phyloP scores from a whole-genome alignment of 2,888 invertebrate genomes.

The Ecliptopera silaceata region DNA sequence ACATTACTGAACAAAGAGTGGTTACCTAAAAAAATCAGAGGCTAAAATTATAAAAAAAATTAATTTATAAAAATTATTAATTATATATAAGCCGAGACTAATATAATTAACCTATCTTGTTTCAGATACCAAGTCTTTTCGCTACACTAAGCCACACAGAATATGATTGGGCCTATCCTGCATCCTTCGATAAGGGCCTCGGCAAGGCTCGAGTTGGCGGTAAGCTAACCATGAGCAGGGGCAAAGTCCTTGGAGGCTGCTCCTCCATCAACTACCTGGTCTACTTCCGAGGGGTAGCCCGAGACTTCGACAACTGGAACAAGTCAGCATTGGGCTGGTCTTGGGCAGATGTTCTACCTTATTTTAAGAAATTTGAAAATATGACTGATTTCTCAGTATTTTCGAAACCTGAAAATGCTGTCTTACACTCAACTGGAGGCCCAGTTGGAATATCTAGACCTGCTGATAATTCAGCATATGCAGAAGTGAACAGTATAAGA shows the following conservation, averaged over 20 bases:
- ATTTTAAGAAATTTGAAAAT: slow-evolving; percentile 58
- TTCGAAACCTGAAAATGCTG: slow-evolving; percentile 41
- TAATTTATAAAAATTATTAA: background rate
- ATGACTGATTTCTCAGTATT: slow-evolving; percentile 54
- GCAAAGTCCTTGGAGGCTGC: slow-evolving; percentile 58
- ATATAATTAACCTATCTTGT: slow-evolving; percentile 18
- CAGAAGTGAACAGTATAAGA: slow-evolving; percentile 45
- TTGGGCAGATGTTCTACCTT: slow-evolving; percentile 52
- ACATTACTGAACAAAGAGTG: no score
- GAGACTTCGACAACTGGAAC: slow-evolving; percentile 57
- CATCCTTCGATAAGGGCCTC: slow-evolving; percentile 40
- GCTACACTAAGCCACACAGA: slow-evolving; percentile 47
- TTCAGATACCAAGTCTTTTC: slow-evolving; percentile 57
- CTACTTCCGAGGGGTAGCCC: slow-evolving; percentile 54
- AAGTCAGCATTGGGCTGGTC: slow-evolving; percentile 55
- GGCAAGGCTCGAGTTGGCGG: slow-evolving; percentile 46
- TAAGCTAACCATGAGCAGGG: slow-evolving; percentile 42
- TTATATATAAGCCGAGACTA: background rate
- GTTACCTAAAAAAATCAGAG: background rate
- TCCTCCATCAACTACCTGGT: slow-evolving; percentile 57
- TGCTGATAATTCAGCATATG: slow-evolving; percentile 40
- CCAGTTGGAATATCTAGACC: slow-evolving; percentile 56
- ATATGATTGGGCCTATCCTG: slow-evolving; percentile 55
- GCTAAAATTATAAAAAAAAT: background rate
- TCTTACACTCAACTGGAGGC: slow-evolving; percentile 53